Conservation (phyloP, 2,888 invertebrate species). For the Megaustenia siamemsis region DNA sequence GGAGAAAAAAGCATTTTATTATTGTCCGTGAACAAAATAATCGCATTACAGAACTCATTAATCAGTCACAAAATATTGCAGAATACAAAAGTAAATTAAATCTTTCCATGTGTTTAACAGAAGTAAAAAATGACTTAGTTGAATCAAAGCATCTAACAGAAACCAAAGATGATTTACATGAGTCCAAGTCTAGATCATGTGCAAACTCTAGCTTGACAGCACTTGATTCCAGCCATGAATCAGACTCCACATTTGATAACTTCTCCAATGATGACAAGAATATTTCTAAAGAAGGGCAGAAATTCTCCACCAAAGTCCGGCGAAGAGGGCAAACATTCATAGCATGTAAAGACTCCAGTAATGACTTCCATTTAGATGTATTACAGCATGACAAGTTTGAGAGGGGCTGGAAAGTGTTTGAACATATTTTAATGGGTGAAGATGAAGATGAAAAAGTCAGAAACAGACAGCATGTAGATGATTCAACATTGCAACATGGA, state of each 20-base stretch:
- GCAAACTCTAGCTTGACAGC: neutral
- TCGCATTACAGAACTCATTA: neutral
- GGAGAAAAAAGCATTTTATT: conserved; percentile 27
- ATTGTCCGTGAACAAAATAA: conserved; percentile 26
- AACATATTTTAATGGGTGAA: conserved; percentile 31
- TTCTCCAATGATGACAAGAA: neutral
- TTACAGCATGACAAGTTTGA: conserved; percentile 6
- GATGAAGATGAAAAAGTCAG: neutral
- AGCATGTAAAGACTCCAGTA: conserved; percentile 6
- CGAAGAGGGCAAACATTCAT: conserved; percentile 46
- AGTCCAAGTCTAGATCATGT: neutral
- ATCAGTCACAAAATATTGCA: neutral
- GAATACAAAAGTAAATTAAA: neutral
- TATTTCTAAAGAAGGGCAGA: neutral
- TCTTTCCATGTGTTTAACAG: neutral
- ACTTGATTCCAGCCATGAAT: neutral
- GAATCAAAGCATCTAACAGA: neutral
- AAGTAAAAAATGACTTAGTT: neutral
- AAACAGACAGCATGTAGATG: neutral
- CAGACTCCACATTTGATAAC: neutral
- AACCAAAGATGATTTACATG: neutral
- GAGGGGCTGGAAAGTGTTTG: conserved; percentile 43
- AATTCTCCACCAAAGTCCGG: conserved; percentile 19
- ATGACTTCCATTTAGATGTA: conserved; percentile 1
- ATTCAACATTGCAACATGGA: neutral